Evolutionary conservation across 2,888 invertebrate genomes (phyloP).

Genomic region (Melieria crassipennis): DNA sequence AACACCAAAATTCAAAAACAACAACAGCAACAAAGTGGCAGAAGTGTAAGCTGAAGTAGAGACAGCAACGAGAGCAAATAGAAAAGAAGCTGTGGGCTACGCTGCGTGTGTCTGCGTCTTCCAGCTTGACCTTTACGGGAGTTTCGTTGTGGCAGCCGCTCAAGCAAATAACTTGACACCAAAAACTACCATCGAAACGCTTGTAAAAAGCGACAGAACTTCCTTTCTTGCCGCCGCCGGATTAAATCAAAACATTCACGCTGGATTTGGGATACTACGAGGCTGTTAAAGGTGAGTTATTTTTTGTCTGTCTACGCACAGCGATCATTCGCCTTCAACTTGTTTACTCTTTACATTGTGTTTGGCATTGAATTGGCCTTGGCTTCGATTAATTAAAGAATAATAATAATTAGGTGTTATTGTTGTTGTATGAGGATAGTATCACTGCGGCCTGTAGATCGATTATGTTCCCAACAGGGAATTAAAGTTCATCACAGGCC

Average conservation of each 20-base stretch:
- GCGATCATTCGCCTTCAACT: background rate
- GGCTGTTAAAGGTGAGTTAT: slow-evolving; percentile 64
- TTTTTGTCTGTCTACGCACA: background rate
- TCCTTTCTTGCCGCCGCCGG: slow-evolving; percentile 28
- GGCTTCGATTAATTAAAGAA: no score
- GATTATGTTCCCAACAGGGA: no score
- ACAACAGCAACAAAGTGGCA: no score
- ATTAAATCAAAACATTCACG: slow-evolving; percentile 60
- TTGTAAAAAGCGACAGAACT: slow-evolving; percentile 13
- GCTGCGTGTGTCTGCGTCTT: background rate
- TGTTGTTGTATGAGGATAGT: no score
- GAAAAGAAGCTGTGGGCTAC: background rate
- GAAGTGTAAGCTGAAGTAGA: background rate
- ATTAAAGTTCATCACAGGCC: no score
- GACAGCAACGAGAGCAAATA: slow-evolving; percentile 7
- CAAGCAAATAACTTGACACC: background rate
- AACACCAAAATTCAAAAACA: no score
- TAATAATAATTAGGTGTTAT: no score
- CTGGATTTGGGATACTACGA: slow-evolving; percentile 68
- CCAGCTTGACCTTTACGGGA: slow-evolving; percentile 30
- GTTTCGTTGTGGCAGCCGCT: slow-evolving; percentile 4
- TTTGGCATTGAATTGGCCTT: background rate
- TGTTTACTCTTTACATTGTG: slow-evolving; percentile 1
- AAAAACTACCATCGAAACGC: background rate
- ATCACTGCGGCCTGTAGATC: no score